These are phyloP conservation scores for Lepisosteus oculatus DNA, from an alignment of 2,113 vertebrate species.

Conservation along the genomic window DNA sequence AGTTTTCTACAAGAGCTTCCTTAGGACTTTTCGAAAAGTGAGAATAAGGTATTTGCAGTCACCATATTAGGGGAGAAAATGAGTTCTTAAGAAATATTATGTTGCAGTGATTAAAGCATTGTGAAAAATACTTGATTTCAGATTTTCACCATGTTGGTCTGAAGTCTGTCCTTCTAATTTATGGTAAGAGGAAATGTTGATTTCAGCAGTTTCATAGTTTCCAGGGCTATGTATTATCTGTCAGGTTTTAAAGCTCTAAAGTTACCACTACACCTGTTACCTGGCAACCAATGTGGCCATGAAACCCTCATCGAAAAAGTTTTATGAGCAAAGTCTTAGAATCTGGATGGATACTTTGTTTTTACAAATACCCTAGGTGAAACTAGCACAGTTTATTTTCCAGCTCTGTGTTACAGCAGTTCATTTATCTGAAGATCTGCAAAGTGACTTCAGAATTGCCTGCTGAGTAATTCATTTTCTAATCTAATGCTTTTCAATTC, in stretches of 20 bases:
- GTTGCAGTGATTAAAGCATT: too few relatives aligned
- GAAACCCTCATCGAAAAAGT: not conserved
- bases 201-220: conserved; percentile 3
- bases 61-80: too few relatives aligned
- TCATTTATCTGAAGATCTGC: not conserved
- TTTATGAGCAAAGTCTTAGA: not conserved
- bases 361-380: conserved; percentile 1
- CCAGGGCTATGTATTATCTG: not conserved
- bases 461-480: not conserved
- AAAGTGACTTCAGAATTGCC: not conserved
- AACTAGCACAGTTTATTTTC: not conserved
- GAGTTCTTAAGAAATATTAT: too few relatives aligned
- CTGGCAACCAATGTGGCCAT: conserved; percentile 3
- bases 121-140: too few relatives aligned
- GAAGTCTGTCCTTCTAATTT: not conserved
- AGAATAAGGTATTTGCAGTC: too few relatives aligned
- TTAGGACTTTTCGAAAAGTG: too few relatives aligned
- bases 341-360: not conserved
- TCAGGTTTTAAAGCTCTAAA: not conserved
- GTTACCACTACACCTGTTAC: not conserved
- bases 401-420: not conserved
- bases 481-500: not conserved
- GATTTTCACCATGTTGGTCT: not conserved
- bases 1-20: too few relatives aligned
- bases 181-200: not conserved